A percentile compares a stretch with the other conserved stretches of the same genome.
Evolutionary conservation across 2,888 invertebrate genomes (phyloP).

Genomic region (Abscondita cerata): DNA sequence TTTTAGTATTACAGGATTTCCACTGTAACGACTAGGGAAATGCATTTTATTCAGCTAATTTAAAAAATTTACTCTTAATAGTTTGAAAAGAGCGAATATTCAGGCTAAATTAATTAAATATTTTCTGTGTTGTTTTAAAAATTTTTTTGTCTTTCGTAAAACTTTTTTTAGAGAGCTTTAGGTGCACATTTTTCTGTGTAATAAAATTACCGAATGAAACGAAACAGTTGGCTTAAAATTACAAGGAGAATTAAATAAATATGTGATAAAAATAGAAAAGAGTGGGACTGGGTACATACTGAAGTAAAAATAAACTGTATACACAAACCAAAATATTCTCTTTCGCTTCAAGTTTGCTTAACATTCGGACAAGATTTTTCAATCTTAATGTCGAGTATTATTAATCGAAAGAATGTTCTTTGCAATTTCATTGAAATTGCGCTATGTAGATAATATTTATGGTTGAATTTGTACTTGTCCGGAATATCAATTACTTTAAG

Average conservation of each 20-base stretch:
- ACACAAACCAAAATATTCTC: constrained; percentile 5
- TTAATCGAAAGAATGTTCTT: background rate
- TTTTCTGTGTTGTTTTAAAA: background rate
- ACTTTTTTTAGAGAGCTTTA: background rate
- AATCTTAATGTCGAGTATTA: background rate
- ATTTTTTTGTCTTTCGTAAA: background rate
- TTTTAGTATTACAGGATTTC: constrained; percentile 24
- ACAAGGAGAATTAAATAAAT: constrained; percentile 14
- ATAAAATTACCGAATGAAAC: constrained; percentile 12
- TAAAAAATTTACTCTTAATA: constrained; percentile 15
- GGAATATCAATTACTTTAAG: too few species aligned
- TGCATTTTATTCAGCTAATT: constrained; percentile 24
- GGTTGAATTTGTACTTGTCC: too few species aligned
- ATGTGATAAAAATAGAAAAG: constrained; percentile 15
- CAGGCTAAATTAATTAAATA: background rate
- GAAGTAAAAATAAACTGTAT: constrained; percentile 19
- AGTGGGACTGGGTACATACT: constrained; percentile 16
- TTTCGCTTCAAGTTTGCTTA: background rate
- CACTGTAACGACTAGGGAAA: constrained; percentile 18
- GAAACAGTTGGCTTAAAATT: constrained; percentile 16
- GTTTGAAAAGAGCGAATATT: background rate
- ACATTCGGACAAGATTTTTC: background rate
- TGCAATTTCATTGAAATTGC: background rate
- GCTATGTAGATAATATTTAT: too few species aligned
- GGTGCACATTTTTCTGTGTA: background rate